phyloP scores from a whole-genome alignment of 1,140 invertebrate genomes.

The Drosophila albomicans region DNA sequence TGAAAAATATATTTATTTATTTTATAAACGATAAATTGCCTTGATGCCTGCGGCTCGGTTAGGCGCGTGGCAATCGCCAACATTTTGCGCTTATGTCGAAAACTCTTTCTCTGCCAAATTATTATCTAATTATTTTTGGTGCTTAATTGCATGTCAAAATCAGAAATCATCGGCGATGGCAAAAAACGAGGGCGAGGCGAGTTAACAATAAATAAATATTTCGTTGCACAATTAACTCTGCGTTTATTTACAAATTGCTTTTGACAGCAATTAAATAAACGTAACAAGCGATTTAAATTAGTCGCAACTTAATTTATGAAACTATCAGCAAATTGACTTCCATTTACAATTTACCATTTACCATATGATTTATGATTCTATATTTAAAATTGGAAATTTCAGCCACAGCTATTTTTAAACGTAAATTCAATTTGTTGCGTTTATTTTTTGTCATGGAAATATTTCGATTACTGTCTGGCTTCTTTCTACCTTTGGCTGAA shows the following conservation, averaged over 20 bases:
- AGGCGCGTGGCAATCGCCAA: slow-evolving; percentile 13
- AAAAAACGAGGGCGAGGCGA: not conserved
- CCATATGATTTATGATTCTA: not conserved
- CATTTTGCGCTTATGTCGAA: slow-evolving; percentile 8
- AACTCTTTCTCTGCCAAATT: slow-evolving; percentile 21
- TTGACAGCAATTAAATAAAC: slow-evolving; percentile 32
- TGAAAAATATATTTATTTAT: slow-evolving; percentile 19
- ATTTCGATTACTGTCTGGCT: slow-evolving; percentile 1
- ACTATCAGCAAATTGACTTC: slow-evolving; percentile 10
- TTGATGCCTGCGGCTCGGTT: not conserved
- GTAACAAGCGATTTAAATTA: slow-evolving; percentile 17
- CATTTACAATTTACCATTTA: not conserved
- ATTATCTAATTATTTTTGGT: slow-evolving; percentile 43
- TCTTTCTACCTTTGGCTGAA: slow-evolving; percentile 5
- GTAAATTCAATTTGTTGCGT: slow-evolving; percentile 15
- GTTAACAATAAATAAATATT: slow-evolving; percentile 20
- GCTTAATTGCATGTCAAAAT: slow-evolving; percentile 44
- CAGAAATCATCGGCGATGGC: slow-evolving; percentile 2
- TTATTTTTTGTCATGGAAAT: not conserved
- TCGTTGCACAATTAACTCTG: slow-evolving; percentile 14
- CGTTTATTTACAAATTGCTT: slow-evolving; percentile 14
- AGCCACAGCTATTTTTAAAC: slow-evolving; percentile 20
- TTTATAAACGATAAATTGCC: slow-evolving; percentile 17
- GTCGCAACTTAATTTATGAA: slow-evolving; percentile 3
- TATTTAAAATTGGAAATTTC: not conserved